Conservation (phyloP, 2,888 invertebrate genomes). For the Gryllus longicercus region DNA sequence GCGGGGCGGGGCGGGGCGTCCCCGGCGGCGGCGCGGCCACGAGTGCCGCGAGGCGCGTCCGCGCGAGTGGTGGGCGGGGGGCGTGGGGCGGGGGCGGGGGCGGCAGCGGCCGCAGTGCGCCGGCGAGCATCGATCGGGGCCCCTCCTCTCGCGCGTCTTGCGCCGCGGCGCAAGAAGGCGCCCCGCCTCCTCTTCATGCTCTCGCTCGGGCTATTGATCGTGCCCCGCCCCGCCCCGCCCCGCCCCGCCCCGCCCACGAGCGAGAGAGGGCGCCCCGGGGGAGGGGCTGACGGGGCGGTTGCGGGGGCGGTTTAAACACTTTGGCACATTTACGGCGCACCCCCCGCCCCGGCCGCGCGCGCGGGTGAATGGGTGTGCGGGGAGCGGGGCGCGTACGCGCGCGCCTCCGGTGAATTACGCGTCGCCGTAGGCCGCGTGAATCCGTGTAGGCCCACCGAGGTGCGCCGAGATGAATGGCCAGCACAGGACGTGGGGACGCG, state of each 20-base stretch:
- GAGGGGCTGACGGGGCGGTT: too few relatives aligned
- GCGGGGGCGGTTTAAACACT: too few relatives aligned
- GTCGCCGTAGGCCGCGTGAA: too few relatives aligned
- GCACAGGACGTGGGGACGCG: too few relatives aligned
- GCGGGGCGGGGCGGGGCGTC: neutral
- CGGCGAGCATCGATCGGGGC: slow-evolving; percentile 10
- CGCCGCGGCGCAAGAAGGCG: neutral
- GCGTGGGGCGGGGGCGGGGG: neutral
- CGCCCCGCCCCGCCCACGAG: neutral
- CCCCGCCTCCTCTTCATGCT: neutral
- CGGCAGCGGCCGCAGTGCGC: neutral
- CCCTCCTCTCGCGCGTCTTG: neutral
- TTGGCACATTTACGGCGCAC: neutral
- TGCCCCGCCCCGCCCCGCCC: neutral
- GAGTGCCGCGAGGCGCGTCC: neutral
- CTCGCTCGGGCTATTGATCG: neutral
- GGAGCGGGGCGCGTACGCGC: too few relatives aligned
- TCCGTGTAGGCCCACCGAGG: too few relatives aligned
- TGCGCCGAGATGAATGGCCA: too few relatives aligned
- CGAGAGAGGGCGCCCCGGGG: neutral
- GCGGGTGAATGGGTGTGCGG: neutral
- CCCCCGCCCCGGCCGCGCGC: neutral
- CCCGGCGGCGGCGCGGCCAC: too few relatives aligned
- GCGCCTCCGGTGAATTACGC: too few relatives aligned
- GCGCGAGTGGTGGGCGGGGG: neutral